These are phyloP conservation scores for Lepas anatifera DNA, from an alignment of 2,888 invertebrate species.

Conservation along the genomic window DNA sequence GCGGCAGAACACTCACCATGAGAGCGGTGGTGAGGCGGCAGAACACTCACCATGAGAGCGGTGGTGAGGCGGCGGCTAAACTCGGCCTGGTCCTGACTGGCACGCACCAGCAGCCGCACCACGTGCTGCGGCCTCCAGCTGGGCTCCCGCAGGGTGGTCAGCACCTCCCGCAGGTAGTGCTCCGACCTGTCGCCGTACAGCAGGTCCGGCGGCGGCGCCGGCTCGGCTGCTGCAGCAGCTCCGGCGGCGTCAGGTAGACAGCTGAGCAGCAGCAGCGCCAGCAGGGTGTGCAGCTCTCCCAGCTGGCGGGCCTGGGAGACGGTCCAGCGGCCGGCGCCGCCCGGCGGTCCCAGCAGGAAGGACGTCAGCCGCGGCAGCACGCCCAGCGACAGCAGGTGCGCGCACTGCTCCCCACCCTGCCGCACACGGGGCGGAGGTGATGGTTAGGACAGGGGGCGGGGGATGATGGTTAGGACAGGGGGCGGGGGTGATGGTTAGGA, in stretches of 20 bases:
- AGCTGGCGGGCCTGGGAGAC: slow-evolving; percentile 38
- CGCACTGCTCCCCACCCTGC: slow-evolving; percentile 36
- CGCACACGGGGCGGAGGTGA: too few species aligned
- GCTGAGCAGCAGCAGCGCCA: slow-evolving; percentile 35
- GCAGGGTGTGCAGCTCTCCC: slow-evolving; percentile 34
- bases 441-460: too few species aligned
- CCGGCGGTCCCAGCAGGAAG: slow-evolving; percentile 34
- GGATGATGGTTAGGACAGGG: too few species aligned
- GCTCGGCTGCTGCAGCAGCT: background rate
- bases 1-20: slow-evolving; percentile 19
- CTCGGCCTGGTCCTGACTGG: slow-evolving; percentile 17
- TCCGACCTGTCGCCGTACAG: slow-evolving; percentile 30
- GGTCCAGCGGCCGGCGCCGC: slow-evolving; percentile 32
- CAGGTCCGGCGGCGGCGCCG: slow-evolving; percentile 31
- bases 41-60: slow-evolving; percentile 21
- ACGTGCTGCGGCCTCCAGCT: slow-evolving; percentile 14
- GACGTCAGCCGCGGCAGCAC: slow-evolving; percentile 34
- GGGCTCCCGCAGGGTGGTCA: slow-evolving; percentile 10
- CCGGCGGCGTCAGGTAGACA: slow-evolving; percentile 28
- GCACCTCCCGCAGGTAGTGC: background rate
- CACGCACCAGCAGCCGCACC: slow-evolving; percentile 19
- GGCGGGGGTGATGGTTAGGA: too few species aligned
- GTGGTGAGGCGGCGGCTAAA: slow-evolving; percentile 20
- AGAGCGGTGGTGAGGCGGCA: slow-evolving; percentile 18
- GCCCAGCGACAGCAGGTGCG: slow-evolving; percentile 34